Base-by-base conservation (phyloP, 2,113 vertebrate genomes). In the Pterocles orientalis region DNA sequence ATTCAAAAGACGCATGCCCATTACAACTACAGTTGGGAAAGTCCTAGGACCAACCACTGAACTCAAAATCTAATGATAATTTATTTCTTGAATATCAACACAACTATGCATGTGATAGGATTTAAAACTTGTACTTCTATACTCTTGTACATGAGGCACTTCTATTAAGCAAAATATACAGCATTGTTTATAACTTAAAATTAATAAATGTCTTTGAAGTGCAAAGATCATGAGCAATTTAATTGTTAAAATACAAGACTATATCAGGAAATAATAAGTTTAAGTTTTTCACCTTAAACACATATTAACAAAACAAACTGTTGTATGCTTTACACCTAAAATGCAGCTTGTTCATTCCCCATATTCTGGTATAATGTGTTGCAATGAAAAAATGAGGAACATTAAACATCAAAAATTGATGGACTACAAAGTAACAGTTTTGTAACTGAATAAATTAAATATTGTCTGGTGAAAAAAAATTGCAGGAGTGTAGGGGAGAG, bases 301-400 rank as follows among this genome's bases (percentile, higher is more conserved):
- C 2, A 39, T 11, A 24, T 13, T 29, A 70, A 39, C 23, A 71
- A 66, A 80, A 57, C 9, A 72, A 60, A 15, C 11, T 62, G 20
- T 36, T 82, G 8, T 18, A 20, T 45, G 92, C 81, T 93, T 95
- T 54, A 64, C 17, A 41, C 66, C 45, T 50, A 96, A 84, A 73
- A 62, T 1, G 3, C 13, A 58, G 19, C 24, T 90, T 61, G 56
- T 88, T 47, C 28, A 56, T 81, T 69, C 66, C 61, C 36, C 34
- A 60, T 43, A 89, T 95, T 94, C 81, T 94, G 85, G 33, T 81
- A 56, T 90, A 86, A 94, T 43, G 36, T 69, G 89, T 68, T 81
- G 92, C 62, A 95, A 87, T 57, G 53, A 39, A 68, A 56, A 61
- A 51, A 91, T 72, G 26, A 78, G 15, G 23, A 94, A 80, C 28